phyloP scores from a whole-genome alignment of 2,113 vertebrate species.

The Ciconia stormi region DNA sequence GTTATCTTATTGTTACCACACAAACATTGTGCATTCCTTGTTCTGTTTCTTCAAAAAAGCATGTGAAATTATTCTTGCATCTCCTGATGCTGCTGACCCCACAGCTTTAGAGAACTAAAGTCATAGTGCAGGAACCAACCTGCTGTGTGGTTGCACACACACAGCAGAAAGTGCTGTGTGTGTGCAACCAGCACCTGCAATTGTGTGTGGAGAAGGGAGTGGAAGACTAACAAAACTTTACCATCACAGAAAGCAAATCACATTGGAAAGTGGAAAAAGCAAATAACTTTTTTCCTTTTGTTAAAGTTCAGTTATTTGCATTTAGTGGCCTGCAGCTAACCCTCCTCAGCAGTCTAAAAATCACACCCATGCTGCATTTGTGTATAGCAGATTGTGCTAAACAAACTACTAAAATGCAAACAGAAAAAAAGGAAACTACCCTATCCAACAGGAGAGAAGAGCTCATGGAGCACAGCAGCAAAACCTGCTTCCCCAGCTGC shows the following conservation, averaged over 20 bases:
- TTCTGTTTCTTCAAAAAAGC: neutral
- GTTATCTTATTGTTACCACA: neutral
- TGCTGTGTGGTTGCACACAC: too few relatives aligned
- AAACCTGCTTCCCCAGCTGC: neutral
- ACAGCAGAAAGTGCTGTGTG: too few relatives aligned
- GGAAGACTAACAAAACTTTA: neutral
- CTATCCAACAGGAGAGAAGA: neutral
- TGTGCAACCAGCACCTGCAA: neutral
- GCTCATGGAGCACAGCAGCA: rapidly evolving
- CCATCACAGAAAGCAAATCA: neutral
- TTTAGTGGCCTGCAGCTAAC: neutral
- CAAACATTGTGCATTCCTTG: neutral
- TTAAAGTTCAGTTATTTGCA: neutral
- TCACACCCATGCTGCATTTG: neutral
- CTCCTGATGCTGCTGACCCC: neutral
- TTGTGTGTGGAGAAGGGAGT: neutral
- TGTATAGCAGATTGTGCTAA: neutral
- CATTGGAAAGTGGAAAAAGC: neutral
- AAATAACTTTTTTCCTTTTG: neutral
- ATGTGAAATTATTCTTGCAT: neutral
- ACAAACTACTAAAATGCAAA: neutral
- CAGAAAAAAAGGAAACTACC: neutral
- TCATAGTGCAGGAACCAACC: neutral
- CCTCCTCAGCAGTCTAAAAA: neutral
- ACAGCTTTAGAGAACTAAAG: neutral